Evolutionary conservation across 2,797 vertebrate genomes (phyloP).

Genomic region (Sebastes trivittatus): DNA sequence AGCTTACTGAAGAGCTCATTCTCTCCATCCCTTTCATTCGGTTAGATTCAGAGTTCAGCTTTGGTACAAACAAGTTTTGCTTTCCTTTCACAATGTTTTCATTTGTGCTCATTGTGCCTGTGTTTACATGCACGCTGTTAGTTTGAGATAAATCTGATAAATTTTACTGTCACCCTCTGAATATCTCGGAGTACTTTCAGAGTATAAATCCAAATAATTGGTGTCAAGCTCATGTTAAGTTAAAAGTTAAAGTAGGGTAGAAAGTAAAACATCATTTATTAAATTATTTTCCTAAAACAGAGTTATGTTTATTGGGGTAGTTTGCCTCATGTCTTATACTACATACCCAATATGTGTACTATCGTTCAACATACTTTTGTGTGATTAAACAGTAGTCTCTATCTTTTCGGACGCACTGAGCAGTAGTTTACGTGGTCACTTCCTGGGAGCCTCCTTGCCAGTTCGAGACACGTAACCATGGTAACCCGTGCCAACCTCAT

Average conservation of each 20-base stretch:
- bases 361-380: not conserved
- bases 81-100: not conserved
- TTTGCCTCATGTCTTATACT: not conserved
- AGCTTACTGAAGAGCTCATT: not conserved
- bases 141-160: slow-evolving; percentile 9
- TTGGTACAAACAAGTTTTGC: not conserved
- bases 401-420: not conserved
- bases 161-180: not conserved
- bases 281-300: not conserved
- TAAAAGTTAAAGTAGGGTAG: not conserved
- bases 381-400: not conserved
- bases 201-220: slow-evolving; percentile 21
- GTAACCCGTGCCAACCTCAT: too few relatives aligned
- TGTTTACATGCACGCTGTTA: not conserved
- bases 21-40: not conserved
- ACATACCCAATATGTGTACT: not conserved
- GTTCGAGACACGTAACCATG: too few relatives aligned
- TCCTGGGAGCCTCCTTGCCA: too few relatives aligned
- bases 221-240: slow-evolving; percentile 2
- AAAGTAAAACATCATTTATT: slow-evolving; percentile 1
- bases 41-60: slow-evolving; percentile 15
- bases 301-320: not conserved
- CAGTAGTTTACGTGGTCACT: too few relatives aligned
- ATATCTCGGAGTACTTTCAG: not conserved
- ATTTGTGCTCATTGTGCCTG: not conserved